Evolutionary conservation across 2,888 invertebrate genomes (phyloP), one percentile per base, ranked within the genome.

Genomic region (Antitype chi): DNA sequence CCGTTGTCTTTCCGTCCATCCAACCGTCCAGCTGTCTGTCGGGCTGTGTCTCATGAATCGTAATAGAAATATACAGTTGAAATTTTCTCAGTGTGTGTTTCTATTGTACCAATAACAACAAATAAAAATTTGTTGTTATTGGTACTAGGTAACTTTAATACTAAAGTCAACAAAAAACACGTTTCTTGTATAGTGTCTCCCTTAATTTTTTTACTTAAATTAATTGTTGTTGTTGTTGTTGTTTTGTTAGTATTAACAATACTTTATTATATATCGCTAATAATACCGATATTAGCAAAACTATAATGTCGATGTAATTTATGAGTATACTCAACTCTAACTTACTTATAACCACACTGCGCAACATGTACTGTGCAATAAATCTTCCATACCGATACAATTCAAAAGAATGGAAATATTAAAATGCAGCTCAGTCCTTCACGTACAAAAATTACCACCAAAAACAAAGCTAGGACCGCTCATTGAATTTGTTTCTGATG

Each of bases 401-500:
- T 38, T 43, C 20, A 20, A 38, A 60, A 52, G 38, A 64, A 64
- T 67, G 13, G 4, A 13, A 49, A 76, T 75, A 23, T 76, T 76
- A 60, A 49, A 73, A 73, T 83, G 43, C 64, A 67, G 43, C 52
- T 53, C 59, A 55, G 49, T 63, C 9, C 15, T 55, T 38, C 53
- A 55, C 63, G 75, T 78, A 57, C 60, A 74, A 86, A 86, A 81
- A 81, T 86, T 77, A 72, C 71, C 8, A 60, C 60, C 60, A 70
- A 85, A 79, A 86, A 64, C 69, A 86, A 71, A 70, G 55, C 73
- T 28, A 32, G n/a, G 20, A 38, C 32, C 52, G 53, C 20, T 86
- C 49, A 85, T 84, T 86, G 63, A 81, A 84, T 86, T 84, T 74
- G 67, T 72, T 67, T 17, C 0, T 77, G 72, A 70, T 66, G 66